These are phyloP conservation scores for Orussus abietinus DNA, from an alignment of 1,140 invertebrate species.

Conservation along the genomic window DNA sequence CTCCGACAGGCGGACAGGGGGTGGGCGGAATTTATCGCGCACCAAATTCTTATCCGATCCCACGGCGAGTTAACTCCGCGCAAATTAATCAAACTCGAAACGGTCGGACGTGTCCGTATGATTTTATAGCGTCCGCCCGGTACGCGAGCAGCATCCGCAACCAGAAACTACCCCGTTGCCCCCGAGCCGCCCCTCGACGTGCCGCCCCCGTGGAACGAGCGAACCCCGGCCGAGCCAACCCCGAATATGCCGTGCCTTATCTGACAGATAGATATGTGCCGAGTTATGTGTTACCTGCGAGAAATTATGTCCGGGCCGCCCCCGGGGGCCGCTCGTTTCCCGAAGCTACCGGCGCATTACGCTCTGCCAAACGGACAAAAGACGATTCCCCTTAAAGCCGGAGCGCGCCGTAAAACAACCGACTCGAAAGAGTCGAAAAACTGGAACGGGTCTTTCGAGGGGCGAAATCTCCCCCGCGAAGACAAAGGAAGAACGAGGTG, in stretches of 20 bases:
- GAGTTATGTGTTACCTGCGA: slow-evolving; percentile 25
- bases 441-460: no score
- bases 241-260: slow-evolving; percentile 22
- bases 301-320: slow-evolving; percentile 26
- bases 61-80: slow-evolving; percentile 10
- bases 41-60: background rate
- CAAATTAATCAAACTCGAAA: slow-evolving; percentile 32
- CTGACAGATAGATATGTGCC: slow-evolving; percentile 24
- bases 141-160: background rate
- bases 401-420: no score
- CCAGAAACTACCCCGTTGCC: background rate
- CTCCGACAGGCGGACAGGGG: no score
- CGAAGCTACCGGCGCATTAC: background rate
- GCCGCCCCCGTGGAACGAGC: background rate
- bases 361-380: slow-evolving; percentile 7
- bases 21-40: background rate
- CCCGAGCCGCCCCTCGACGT: background rate
- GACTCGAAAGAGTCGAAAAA: no score
- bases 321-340: slow-evolving; percentile 2
- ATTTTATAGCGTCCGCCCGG: slow-evolving; percentile 24
- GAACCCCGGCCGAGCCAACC: no score
- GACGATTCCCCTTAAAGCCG: no score
- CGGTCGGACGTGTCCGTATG: slow-evolving; percentile 18
- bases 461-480: no score
- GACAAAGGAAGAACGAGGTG: no score